Base-by-base conservation (phyloP, 2,888 invertebrate species). In the Noctua comes region DNA sequence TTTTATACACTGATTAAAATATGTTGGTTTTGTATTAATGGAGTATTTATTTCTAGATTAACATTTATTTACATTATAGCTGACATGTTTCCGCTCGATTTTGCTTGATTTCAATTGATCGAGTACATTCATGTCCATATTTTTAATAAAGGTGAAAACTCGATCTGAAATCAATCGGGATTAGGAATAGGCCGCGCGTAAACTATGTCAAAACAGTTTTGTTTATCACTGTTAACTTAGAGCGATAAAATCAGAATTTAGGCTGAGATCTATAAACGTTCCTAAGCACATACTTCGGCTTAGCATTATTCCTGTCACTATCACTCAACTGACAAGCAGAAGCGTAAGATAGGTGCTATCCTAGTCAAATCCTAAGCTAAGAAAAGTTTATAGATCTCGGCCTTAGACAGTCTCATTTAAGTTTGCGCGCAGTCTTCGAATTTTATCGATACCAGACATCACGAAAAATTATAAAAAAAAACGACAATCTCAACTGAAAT, bases 401-500 rank as follows among this genome's bases (percentile, higher is more conserved):
- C 27, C 1, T 27, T 59, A 27, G 27, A 27, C 27, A 27, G 27
- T 59, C 59, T 27, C 16, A 59, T 59, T 27, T 24, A 24, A 18
- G 21, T 1, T 4, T 7, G 4, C 18, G 4, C 4, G 1, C 2
- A 16, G 1, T 13, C n/a, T 31, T 40, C 18, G 1, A 46, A 68
- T 51, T 59, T 64, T 40, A 80, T 73, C 76, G 40, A 62, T 69
- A 54, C 21, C 64, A 73, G 46, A 59, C 66, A 66, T 21, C 27
- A 10, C 24, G 51, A 75, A 68, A 40, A 65, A 64, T n/a, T 43
- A 31, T 40, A 43, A 66, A 51, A 85, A 86, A 80, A 79, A 82
- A 72, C 68, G 68, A 70, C 76, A 87, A 88, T 88, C 88, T 88
- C 68, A 40, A 79, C 80, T 88, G 84, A 86, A 92, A 91, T 90